phyloP scores from a whole-genome alignment of 2,113 vertebrate genomes.

The Murina feae region DNA sequence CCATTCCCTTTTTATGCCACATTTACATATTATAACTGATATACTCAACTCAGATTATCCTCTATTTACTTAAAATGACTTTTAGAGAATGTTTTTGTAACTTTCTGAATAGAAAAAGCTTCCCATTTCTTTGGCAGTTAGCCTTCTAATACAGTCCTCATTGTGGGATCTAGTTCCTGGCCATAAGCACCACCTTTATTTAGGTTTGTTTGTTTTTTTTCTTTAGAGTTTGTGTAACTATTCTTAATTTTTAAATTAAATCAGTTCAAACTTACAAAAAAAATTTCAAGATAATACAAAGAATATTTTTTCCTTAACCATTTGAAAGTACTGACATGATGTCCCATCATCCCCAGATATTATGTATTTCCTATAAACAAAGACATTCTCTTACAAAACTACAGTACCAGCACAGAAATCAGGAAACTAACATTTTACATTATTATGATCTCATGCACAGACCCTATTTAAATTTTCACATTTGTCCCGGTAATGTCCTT shows the following conservation, averaged over 20 bases:
- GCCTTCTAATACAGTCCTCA: not conserved
- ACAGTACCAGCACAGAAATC: not conserved
- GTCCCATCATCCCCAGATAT: not conserved
- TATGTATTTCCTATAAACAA: conserved; percentile 19
- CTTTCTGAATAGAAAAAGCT: not conserved
- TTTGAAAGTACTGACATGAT: not conserved
- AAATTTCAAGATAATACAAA: conserved; percentile 35
- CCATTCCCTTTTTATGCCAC: no score
- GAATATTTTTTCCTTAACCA: not conserved
- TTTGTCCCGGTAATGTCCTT: not conserved
- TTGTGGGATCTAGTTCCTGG: not conserved
- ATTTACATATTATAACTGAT: not conserved
- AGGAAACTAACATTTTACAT: conserved; percentile 17
- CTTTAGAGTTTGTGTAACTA: not conserved
- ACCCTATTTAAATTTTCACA: not conserved
- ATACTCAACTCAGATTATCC: not conserved
- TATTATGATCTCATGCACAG: not conserved
- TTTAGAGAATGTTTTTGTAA: not conserved
- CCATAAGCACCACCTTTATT: not conserved
- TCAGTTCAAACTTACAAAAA: not conserved
- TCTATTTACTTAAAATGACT: conserved; percentile 14
- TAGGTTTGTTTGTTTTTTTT: not conserved
- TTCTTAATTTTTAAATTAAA: conserved; percentile 19
- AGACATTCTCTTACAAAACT: not conserved
- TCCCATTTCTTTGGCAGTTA: not conserved